A percentile compares a stretch with the other conserved stretches of the same genome.
Evolutionary conservation across 2,888 invertebrate species (phyloP).

Genomic region (Oasisia sp.): DNA sequence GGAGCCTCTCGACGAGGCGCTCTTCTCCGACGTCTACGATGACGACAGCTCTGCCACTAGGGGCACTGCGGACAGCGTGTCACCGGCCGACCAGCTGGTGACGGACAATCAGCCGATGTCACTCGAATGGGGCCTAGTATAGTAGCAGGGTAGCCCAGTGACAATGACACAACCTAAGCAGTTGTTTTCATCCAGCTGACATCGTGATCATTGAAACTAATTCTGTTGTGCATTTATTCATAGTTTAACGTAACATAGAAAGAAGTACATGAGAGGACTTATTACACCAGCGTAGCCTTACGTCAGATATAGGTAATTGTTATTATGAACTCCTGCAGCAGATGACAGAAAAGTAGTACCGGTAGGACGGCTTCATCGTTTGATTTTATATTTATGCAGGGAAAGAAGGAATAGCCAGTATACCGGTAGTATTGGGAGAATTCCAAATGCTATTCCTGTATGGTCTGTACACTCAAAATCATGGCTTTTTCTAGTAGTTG

Average conservation of each 20-base stretch:
- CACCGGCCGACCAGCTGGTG: neutral
- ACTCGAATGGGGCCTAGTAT: neutral
- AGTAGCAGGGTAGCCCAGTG: neutral
- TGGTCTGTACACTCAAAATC: neutral
- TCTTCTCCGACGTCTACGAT: neutral
- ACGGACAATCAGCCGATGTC: neutral
- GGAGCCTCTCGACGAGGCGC: neutral
- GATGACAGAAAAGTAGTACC: neutral
- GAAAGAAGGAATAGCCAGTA: neutral
- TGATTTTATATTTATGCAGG: neutral
- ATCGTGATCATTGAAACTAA: neutral
- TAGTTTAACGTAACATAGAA: neutral
- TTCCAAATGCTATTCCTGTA: neutral
- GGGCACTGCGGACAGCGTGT: neutral
- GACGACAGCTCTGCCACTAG: neutral
- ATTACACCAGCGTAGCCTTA: neutral
- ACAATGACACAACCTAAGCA: neutral
- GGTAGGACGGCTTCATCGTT: neutral
- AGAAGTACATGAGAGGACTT: neutral
- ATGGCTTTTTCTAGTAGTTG: neutral
- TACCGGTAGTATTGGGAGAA: neutral
- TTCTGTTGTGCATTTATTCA: constrained; percentile 4
- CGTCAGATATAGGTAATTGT: neutral
- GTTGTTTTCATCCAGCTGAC: neutral
- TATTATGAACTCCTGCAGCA: neutral